Conservation (phyloP, 2,888 invertebrate species). For the Pyrochroa serraticornis region DNA sequence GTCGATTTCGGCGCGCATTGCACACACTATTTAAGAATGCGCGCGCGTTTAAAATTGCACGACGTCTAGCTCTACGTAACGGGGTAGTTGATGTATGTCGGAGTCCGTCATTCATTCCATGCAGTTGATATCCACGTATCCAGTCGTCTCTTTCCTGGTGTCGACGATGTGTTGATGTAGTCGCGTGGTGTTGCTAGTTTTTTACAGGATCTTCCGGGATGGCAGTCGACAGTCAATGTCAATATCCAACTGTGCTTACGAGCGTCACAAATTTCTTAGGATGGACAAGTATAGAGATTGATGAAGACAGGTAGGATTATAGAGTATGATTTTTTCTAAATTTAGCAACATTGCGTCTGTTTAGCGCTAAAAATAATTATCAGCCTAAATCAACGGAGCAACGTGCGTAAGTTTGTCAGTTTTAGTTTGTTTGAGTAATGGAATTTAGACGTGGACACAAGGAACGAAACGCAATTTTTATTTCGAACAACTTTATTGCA, state of each 20-base stretch:
- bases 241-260: conserved; percentile 43
- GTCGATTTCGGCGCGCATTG: too few species aligned
- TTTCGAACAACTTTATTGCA: too few species aligned
- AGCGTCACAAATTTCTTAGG: conserved; percentile 48
- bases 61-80: too few species aligned
- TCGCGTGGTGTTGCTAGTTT: background rate
- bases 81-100: background rate
- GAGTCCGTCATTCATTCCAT: background rate
- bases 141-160: too few species aligned
- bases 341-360: background rate
- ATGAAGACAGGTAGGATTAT: conserved; percentile 48
- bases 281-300: conserved; percentile 42
- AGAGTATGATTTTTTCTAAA: background rate
- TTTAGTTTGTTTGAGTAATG: too few species aligned
- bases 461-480: too few species aligned
- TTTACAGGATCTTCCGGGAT: conserved; percentile 12
- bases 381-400: too few species aligned
- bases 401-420: too few species aligned
- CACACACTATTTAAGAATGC: too few species aligned
- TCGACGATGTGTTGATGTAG: conserved; percentile 26
- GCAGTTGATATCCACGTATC: too few species aligned
- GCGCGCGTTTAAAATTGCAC: too few species aligned
- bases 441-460: too few species aligned
- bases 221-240: conserved; percentile 40
- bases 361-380: background rate